A percentile compares a stretch with the other conserved stretches of the same genome.
Conservation (phyloP, 2,797 vertebrate species). For the Pantherophis alleghaniensis region DNA sequence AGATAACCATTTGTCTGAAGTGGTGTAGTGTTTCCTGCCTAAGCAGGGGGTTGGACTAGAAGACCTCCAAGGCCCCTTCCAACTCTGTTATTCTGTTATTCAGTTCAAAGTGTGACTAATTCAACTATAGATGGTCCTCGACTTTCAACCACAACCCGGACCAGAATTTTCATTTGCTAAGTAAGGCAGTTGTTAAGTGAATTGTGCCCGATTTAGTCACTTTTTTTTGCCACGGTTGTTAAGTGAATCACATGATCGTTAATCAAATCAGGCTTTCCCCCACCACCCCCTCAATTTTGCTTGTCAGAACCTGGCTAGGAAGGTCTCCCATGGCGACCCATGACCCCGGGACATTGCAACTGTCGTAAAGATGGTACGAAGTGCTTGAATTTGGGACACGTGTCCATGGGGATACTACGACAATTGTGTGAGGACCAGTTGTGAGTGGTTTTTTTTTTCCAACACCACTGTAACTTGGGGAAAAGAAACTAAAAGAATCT, state of each 20-base stretch:
- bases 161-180: not conserved
- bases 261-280: not conserved
- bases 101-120: not conserved
- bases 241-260: not conserved
- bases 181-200: not conserved
- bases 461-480: not conserved
- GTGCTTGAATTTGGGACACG: too few relatives aligned
- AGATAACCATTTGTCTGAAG: too few relatives aligned
- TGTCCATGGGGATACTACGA: not conserved
- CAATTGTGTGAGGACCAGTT: not conserved
- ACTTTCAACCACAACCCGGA: rapidly evolving
- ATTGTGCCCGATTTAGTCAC: not conserved
- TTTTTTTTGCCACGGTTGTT: not conserved
- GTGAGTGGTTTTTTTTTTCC: not conserved
- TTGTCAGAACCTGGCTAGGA: not conserved
- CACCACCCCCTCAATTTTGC: too few relatives aligned
- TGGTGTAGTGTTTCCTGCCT: too few relatives aligned
- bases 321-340: not conserved
- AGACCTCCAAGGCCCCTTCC: too few relatives aligned
- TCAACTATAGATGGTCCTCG: not conserved
- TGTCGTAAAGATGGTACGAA: not conserved
- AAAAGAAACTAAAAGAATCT: not conserved
- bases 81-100: too few relatives aligned
- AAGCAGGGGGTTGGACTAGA: too few relatives aligned
- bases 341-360: not conserved